Evolutionary conservation across 2,113 vertebrate genomes (phyloP), one percentile per base, ranked within the genome.

Genomic region (Xiphophorus hellerii): DNA sequence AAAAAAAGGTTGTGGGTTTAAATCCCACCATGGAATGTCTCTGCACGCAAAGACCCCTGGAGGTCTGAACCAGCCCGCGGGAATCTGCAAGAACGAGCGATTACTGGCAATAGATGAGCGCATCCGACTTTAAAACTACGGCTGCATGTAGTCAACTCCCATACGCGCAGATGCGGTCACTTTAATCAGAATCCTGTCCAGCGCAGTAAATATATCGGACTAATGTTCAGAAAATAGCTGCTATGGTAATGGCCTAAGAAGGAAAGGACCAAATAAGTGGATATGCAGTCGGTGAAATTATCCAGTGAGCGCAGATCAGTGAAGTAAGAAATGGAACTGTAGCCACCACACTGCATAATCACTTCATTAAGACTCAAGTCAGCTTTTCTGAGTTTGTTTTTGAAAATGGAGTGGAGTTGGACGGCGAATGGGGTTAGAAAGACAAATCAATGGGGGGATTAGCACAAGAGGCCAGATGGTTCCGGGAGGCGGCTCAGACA

Each of bases 401-500:
- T 17, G 3, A 28, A 29, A 28, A 71, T 51, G 31, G 69, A 62
- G 39, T 48, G 44, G 37, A 22, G n/a, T 15, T 74, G 65, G 44
- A 65, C 64, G 71, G 73, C 80, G 75, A 78, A 83, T 25, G 44
- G 39, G 69, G 70, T 81, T 62, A 71, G 61, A 69, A 66, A 83
- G 80, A 75, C 28, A 62, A 66, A 62, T 64, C 68, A 80, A 85
- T 74, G 44, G 79, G 76, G 71, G 77, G 78, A 90, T 90, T 88
- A 83, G 69, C 68, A 69, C 58, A 73, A 67, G 71, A 79, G 87
- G 69, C 85, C 92, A 94, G 92, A 94, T 93, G 92, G 93, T 27
- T 13, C 61, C 78, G 83, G 71, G 67, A 64, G 78, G 66, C 80
- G 81, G 87, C 75, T 87, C 80, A 88, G 78, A 87, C 85, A 81